Percentiles rank a stretch among this genome's conserved stretches.
Evolutionary conservation across 2,113 vertebrate genomes (phyloP).

Genomic region (Aspiorhynchus laticeps): DNA sequence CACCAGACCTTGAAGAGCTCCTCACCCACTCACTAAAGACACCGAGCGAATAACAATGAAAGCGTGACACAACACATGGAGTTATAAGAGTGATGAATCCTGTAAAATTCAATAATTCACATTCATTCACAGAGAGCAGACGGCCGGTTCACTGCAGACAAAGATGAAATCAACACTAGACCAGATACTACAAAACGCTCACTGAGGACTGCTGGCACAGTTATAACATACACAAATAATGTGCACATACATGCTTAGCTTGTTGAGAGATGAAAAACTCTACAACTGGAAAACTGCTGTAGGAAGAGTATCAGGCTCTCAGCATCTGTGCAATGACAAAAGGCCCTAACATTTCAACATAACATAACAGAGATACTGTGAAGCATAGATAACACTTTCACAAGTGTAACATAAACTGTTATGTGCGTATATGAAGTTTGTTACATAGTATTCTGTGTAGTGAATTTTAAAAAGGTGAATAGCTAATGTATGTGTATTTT

Average conservation of each 20-base stretch:
- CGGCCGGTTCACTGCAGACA: conserved; percentile 15
- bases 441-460: conserved; percentile 4
- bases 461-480: not conserved
- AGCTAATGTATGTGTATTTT: too few relatives aligned
- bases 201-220: conserved; percentile 34
- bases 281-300: conserved; percentile 39
- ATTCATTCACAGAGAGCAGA: not conserved
- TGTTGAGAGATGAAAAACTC: not conserved
- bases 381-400: not conserved
- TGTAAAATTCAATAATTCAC: not conserved
- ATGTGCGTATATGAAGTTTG: not conserved
- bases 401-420: not conserved
- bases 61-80: not conserved
- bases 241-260: conserved; percentile 2
- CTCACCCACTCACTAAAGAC: not conserved
- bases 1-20: conserved; percentile 4
- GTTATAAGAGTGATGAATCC: not conserved
- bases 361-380: not conserved
- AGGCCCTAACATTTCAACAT: not conserved
- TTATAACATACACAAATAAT: conserved; percentile 23
- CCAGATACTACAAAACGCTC: conserved; percentile 1
- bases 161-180: conserved; percentile 37
- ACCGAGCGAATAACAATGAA: not conserved
- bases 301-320: conserved; percentile 30
- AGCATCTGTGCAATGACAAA: conserved; percentile 34